Evolutionary conservation across 2,113 vertebrate genomes (phyloP).

Genomic region (Seriola rivoliana): DNA sequence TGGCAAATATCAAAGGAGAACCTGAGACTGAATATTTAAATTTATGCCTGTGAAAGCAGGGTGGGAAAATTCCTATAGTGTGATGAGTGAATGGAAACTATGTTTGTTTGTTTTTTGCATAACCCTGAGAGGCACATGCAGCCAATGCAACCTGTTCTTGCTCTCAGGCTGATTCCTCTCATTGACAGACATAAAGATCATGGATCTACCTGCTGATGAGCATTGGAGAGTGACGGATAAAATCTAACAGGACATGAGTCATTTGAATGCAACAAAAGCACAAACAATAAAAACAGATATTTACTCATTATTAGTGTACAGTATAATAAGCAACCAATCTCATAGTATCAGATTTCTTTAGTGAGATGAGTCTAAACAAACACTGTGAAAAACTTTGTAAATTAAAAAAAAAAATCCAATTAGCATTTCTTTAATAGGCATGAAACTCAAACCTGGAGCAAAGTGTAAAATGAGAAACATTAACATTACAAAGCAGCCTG

Average conservation of each 20-base stretch:
- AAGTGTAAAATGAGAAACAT: not conserved
- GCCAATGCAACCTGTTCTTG: slow-evolving; percentile 12
- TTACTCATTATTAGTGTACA: not conserved
- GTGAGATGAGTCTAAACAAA: not conserved
- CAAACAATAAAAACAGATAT: not conserved
- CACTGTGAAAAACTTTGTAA: not conserved
- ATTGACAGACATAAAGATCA: slow-evolving; percentile 10
- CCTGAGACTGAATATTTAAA: not conserved
- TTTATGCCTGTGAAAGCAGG: slow-evolving; percentile 22
- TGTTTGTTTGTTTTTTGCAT: slow-evolving; percentile 17
- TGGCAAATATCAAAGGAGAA: slow-evolving; percentile 10
- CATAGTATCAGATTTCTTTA: not conserved
- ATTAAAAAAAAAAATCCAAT: not conserved
- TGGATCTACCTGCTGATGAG: not conserved
- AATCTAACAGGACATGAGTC: not conserved
- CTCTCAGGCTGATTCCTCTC: slow-evolving; percentile 22
- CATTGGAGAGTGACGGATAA: not conserved
- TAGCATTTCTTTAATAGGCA: not conserved
- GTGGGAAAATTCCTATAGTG: slow-evolving; percentile 19
- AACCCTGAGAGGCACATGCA: slow-evolving; percentile 28
- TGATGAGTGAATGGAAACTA: slow-evolving; percentile 51
- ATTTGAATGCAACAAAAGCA: slow-evolving; percentile 1
- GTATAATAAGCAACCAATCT: not conserved
- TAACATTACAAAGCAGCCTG: slow-evolving; percentile 18
- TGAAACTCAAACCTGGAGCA: not conserved